Conservation (phyloP, 2,113 vertebrate species). For the Hystrix brachyura region DNA sequence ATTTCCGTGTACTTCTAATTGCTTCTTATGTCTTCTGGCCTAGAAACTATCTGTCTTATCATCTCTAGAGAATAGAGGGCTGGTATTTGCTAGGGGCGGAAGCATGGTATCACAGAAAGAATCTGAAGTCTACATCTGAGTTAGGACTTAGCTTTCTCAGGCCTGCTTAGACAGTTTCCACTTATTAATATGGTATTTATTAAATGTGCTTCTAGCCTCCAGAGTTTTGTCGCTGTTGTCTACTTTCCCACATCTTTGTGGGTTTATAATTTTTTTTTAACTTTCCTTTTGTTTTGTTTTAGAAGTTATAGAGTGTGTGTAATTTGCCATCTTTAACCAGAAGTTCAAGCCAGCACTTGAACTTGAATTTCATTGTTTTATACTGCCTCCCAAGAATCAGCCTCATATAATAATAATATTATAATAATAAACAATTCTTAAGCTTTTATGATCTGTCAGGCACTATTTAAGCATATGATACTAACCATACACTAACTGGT, state of each 20-base stretch:
- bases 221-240: background rate
- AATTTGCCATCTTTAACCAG: constrained; percentile 13
- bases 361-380: constrained; percentile 16
- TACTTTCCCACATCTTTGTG: constrained; percentile 43
- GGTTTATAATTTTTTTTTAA: background rate
- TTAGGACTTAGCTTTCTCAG: background rate
- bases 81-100: background rate
- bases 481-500: background rate
- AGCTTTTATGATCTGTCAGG: constrained; percentile 14
- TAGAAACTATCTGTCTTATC: background rate
- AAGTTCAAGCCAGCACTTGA: constrained; percentile 41
- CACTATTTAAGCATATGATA: constrained; percentile 47
- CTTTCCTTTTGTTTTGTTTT: constrained; percentile 43
- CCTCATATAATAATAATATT: background rate
- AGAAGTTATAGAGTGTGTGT: background rate
- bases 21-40: too few relatives aligned
- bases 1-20: background rate
- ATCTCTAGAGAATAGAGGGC: background rate
- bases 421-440: constrained; percentile 37
- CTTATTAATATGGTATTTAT: constrained; percentile 5
- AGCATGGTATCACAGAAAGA: background rate
- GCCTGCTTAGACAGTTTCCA: background rate
- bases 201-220: background rate
- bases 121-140: background rate
- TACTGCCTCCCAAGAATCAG: background rate